These are phyloP conservation scores for Meloidogyne chitwoodi DNA, from an alignment of 1,140 invertebrate genomes.

Conservation along the genomic window DNA sequence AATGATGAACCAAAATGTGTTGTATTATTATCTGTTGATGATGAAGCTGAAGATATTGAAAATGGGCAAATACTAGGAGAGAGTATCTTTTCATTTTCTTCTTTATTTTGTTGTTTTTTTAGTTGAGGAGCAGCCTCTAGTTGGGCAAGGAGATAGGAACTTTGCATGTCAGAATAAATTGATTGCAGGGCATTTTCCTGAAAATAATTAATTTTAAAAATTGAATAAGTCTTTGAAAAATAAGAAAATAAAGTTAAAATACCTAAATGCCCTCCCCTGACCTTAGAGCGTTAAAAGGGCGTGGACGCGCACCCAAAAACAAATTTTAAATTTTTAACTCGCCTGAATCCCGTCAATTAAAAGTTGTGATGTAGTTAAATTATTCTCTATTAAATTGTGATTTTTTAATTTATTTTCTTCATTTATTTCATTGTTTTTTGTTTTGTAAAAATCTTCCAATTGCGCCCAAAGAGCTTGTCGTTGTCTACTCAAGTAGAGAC, in stretches of 20 bases:
- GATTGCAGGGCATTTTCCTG: neutral
- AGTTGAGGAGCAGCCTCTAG: neutral
- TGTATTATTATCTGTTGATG: neutral
- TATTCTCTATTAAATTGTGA: neutral
- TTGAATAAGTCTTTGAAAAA: neutral
- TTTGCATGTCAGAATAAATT: constrained; percentile 9
- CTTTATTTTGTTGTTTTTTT: neutral
- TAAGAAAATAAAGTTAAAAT: too few species aligned
- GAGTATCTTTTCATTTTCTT: neutral
- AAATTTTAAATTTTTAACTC: neutral
- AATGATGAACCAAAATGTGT: neutral
- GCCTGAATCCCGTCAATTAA: neutral
- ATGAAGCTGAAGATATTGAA: neutral
- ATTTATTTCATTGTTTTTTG: neutral
- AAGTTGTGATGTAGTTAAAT: neutral
- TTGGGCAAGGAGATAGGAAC: neutral
- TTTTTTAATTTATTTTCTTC: neutral
- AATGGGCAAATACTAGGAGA: neutral
- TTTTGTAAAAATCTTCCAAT: neutral
- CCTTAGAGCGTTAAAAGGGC: too few species aligned
- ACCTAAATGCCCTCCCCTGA: too few species aligned
- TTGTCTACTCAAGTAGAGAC: constrained; percentile 23
- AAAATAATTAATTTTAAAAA: neutral
- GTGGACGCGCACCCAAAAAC: too few species aligned
- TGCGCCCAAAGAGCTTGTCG: constrained; percentile 8